Evolutionary conservation across 2,888 invertebrate species (phyloP), one percentile per base, ranked within the genome.

Genomic region (Drosophila subsilvestris): DNA sequence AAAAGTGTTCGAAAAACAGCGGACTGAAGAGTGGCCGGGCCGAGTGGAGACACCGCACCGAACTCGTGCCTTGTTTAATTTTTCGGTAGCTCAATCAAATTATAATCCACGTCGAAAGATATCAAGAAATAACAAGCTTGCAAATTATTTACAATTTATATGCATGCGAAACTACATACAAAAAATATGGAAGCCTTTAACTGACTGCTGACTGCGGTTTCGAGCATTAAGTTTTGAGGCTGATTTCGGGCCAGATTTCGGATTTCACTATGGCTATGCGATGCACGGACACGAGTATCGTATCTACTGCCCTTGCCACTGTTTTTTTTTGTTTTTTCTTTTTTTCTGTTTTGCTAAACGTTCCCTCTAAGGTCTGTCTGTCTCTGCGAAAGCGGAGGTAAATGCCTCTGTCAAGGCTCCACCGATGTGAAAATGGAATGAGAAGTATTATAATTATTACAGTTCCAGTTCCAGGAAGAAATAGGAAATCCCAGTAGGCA

Each of bases 131-230:
- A 47, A 72, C 50, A 29, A 50, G 63, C 54, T 63, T 29, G 63
- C 72, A 71, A 71, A 68, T 68, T 59, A 71, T 60, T 81, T 88
- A 81, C 81, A 82, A 79, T 81, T 85, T 53, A 72, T 60, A 25
- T 71, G 60, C 68, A 71, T 20, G 49, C 57, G 12, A 84, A 84
- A 87, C 63, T 71, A 29, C 32, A 32, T 32, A 12, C 32, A 32
- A 4, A 25, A 37, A 27, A 60, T 50, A 44, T 60, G 22, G 48
- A 69, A 84, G 57, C 81, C 81, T 88, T 81, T 88, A 88, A 86
- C 77, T 76, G 81, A 27, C 27, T 27, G 27, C 27, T 27, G 27
- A 2, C 37, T 37, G 37, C 48, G 81, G 86, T 56, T 62, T 76
- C 12, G 32, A 69, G 70, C 86, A 75, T 79, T 81, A 59, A 57